A percentile compares a stretch with the other conserved stretches of the same genome.
phyloP scores from a whole-genome alignment of 2,888 invertebrate genomes.

The Myopa testacea region DNA sequence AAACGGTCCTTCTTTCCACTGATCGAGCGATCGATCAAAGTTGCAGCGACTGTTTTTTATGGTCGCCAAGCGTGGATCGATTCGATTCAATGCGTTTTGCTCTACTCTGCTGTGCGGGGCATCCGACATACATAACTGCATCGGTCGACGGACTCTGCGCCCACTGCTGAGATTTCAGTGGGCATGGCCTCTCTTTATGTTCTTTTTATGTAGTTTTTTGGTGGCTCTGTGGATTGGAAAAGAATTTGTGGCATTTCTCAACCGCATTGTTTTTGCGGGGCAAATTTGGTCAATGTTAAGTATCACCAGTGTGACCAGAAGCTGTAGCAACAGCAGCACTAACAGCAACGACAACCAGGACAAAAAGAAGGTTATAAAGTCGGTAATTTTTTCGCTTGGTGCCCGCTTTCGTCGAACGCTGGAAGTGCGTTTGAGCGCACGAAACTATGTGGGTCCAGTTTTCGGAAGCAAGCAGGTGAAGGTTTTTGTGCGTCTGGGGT shows the following conservation, averaged over 20 bases:
- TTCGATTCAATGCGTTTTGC: not conserved
- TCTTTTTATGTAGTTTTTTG: not conserved
- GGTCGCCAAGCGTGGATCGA: not conserved
- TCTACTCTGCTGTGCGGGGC: not conserved
- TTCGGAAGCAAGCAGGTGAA: slow-evolving; percentile 31
- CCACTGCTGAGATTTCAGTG: slow-evolving; percentile 32
- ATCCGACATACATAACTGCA: not conserved
- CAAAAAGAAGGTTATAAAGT: slow-evolving; percentile 6
- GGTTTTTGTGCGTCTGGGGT: slow-evolving; percentile 18
- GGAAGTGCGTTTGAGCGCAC: slow-evolving; percentile 50
- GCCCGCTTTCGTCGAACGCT: slow-evolving; percentile 45
- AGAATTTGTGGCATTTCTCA: slow-evolving; percentile 34
- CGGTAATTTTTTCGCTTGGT: not conserved
- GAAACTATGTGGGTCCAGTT: slow-evolving; percentile 23
- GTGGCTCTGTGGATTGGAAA: not conserved
- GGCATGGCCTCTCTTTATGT: not conserved
- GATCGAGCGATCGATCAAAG: slow-evolving; percentile 27
- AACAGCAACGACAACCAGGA: not conserved
- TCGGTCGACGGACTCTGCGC: not conserved
- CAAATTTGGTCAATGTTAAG: slow-evolving; percentile 28
- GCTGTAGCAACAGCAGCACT: not conserved
- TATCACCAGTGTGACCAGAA: slow-evolving; percentile 2
- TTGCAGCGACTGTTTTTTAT: not conserved
- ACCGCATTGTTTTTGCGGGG: slow-evolving; percentile 15
- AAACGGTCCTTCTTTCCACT: slow-evolving; percentile 36